Conservation (phyloP, 1,140 invertebrate species). For the Heliconius hermathena region DNA sequence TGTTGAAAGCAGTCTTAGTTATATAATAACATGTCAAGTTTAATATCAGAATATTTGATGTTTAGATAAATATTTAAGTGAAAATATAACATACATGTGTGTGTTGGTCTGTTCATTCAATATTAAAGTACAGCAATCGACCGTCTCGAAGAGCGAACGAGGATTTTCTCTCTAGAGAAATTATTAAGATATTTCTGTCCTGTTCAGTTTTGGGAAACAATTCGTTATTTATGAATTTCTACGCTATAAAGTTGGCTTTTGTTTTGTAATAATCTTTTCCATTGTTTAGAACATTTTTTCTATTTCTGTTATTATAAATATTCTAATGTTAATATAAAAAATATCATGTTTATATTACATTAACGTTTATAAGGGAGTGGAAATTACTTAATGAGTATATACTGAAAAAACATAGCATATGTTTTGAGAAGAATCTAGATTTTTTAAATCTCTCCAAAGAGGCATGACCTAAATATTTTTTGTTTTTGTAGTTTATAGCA, state of each 20-base stretch:
- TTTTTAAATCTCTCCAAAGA: background rate
- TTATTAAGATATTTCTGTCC: constrained; percentile 23
- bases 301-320: too few species aligned
- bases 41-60: background rate
- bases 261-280: too few species aligned
- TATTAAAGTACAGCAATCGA: constrained; percentile 31
- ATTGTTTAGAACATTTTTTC: too few species aligned
- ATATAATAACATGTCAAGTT: too few species aligned
- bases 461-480: too few species aligned
- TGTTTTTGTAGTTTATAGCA: background rate
- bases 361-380: too few species aligned
- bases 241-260: background rate
- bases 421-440: too few species aligned
- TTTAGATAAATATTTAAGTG: background rate
- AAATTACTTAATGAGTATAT: too few species aligned
- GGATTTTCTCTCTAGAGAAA: constrained; percentile 23
- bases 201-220: background rate
- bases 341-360: too few species aligned
- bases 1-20: too few species aligned
- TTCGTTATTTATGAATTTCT: background rate
- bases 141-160: constrained; percentile 7
- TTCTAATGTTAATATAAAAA: background rate
- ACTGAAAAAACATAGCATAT: too few species aligned
- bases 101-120: constrained; percentile 19
- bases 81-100: background rate